Evolutionary conservation across 1,140 invertebrate genomes (phyloP), one percentile per base, ranked within the genome.

Genomic region (Dendrolimus punctatus): DNA sequence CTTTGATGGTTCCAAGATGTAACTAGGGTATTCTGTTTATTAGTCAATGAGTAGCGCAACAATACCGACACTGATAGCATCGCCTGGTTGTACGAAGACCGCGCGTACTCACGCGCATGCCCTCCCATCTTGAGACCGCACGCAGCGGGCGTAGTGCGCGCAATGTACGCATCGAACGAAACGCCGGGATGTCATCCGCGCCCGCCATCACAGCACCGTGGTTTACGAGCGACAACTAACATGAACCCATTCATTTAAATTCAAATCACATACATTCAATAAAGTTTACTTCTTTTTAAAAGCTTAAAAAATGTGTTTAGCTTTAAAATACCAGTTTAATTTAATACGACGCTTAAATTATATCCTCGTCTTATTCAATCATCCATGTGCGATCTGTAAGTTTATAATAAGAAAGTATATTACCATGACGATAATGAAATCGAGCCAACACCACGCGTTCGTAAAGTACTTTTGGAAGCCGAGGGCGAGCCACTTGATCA

Each of bases 341-440:
- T 23, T 23, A 23, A 23, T 23, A 23, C 23, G 23, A 23, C 23
- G 23, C 23, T 23, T 23, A 23, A 23, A 23, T 23, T 23, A 23
- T 23, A 23, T 23, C 23, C 23, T 23, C 3, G 23, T 23, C 23
- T 23, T 3, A 23, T 23, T 23, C 3, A 23, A 23, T 23, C 23
- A 23, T 23, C 23, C 23, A 23, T 23, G 23, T 23, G 23, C 23
- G 3, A 23, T 23, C 38, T 49, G 38, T 7, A 49, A 49, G 5
- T 49, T 40, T 49, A 4, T 49, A 49, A 49, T 40, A 40, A n/a
- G n/a, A 56, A 58, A 58, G 44, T 51, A 52, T 56, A 87, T 93
- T 92, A 99, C 97, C 94, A 98, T 96, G 65, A 99, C 98, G 89
- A 99, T 99, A 71, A 99, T 92, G 87, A 99, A 99, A 90, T 99